Evolutionary conservation across 35 echinoderm and acorn worm species (phyloP).

Genomic region (Acanthaster planci): DNA sequence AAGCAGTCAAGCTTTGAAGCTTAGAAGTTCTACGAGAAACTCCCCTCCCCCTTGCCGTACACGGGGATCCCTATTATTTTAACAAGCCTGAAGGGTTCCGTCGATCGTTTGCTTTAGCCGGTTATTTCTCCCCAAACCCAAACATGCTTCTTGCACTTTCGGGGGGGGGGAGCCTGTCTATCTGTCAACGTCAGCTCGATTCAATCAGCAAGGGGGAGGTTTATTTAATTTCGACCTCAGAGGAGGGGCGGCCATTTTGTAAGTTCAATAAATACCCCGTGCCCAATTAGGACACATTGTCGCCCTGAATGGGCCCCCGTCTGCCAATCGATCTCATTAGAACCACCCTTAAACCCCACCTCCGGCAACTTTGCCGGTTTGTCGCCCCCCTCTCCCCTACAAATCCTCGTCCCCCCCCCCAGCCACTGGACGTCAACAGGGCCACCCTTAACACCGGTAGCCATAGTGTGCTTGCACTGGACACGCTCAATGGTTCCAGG

Average conservation of each 20-base stretch:
- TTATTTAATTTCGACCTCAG: constrained; percentile 15
- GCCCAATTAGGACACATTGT: constrained; percentile 24
- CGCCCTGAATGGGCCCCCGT: neutral
- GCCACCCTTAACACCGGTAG: too few species aligned
- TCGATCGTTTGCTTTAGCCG: neutral
- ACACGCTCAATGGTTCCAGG: neutral
- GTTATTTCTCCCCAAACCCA: neutral
- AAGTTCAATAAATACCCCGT: constrained; percentile 15
- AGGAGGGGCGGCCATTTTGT: constrained; percentile 27
- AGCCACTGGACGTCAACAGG: too few species aligned
- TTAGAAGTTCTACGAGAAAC: too few species aligned
- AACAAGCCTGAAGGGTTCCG: too few species aligned
- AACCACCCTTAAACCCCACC: neutral
- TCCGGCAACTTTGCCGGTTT: neutral
- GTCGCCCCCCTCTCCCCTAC: neutral
- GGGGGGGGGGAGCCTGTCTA: too few species aligned
- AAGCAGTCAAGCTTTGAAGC: too few species aligned
- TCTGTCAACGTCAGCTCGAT: constrained; percentile 8
- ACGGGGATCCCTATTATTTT: too few species aligned
- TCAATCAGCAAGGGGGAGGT: neutral
- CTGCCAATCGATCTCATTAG: constrained; percentile 18
- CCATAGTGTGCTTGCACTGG: neutral
- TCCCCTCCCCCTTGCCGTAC: too few species aligned
- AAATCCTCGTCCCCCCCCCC: neutral
- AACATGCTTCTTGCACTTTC: neutral